These are phyloP conservation scores for Trichogramma pretiosum DNA, from an alignment of 1,140 invertebrate species.

Conservation along the genomic window DNA sequence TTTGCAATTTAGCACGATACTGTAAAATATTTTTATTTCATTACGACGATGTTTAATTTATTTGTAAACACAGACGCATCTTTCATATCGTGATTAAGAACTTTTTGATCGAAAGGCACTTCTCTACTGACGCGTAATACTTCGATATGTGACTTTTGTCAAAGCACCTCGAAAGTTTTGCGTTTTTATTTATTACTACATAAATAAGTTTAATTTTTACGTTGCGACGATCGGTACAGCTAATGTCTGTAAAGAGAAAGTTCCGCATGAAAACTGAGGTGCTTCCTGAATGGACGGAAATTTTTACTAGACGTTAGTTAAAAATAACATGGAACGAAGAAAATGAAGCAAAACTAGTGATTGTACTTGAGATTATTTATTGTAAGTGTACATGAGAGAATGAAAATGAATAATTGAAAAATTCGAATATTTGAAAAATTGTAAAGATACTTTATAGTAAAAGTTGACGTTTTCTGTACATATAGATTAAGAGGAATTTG, in stretches of 20 bases:
- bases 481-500: conserved; percentile 20
- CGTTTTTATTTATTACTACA: background rate
- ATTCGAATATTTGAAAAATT: background rate
- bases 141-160: no score
- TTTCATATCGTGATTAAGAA: no score
- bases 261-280: conserved; percentile 12
- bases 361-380: background rate
- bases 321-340: no score
- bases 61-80: no score
- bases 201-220: conserved; percentile 9
- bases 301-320: conserved; percentile 3
- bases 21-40: no score
- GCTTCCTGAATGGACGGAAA: conserved; percentile 9
- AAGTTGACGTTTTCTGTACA: conserved; percentile 15
- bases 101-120: no score
- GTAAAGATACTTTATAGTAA: conserved; percentile 16
- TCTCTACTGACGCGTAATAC: no score
- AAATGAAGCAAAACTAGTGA: background rate
- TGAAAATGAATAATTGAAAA: no score
- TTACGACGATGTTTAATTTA: no score
- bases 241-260: conserved; percentile 1
- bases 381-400: background rate
- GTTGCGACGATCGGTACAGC: conserved; percentile 7
- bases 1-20: no score
- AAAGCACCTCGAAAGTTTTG: background rate